Evolutionary conservation across 2,113 vertebrate species (phyloP).

Genomic region (Nothocercus julius): DNA sequence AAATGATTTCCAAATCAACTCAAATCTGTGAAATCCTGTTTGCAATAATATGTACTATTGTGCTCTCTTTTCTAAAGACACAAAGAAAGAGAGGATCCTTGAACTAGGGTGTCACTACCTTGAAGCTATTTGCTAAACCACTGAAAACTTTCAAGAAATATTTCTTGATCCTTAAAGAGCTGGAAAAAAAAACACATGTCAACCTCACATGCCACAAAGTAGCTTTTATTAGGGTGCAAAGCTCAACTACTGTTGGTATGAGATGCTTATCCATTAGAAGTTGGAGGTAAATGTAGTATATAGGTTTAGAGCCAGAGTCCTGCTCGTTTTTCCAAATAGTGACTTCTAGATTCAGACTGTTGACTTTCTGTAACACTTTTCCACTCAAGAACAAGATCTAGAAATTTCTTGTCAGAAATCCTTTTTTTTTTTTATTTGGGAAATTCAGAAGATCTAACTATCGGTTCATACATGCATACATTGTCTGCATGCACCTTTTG

Average conservation of each 20-base stretch:
- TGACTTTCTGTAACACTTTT: not conserved
- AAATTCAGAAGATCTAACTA: not conserved
- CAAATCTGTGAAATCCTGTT: not conserved
- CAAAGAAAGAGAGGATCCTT: not conserved
- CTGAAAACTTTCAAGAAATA: not conserved
- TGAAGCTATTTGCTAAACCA: not conserved
- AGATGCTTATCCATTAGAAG: not conserved
- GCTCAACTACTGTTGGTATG: not conserved
- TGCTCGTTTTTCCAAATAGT: not conserved
- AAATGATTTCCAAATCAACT: not conserved
- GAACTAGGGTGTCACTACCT: not conserved
- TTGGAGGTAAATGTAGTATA: not conserved
- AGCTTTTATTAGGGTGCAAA: not conserved
- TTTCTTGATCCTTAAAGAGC: not conserved
- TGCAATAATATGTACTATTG: not conserved
- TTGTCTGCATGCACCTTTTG: too few species aligned
- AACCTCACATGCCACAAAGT: not conserved
- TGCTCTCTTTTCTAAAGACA: not conserved
- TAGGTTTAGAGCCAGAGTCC: not conserved
- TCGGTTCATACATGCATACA: too few species aligned
- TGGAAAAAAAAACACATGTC: not conserved
- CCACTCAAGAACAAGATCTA: not conserved
- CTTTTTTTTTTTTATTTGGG: not conserved
- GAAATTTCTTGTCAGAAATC: not conserved
- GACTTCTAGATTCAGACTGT: not conserved